These are phyloP conservation scores for Pogonocichla stellata DNA, from an alignment of 2,113 vertebrate species.

Conservation along the genomic window DNA sequence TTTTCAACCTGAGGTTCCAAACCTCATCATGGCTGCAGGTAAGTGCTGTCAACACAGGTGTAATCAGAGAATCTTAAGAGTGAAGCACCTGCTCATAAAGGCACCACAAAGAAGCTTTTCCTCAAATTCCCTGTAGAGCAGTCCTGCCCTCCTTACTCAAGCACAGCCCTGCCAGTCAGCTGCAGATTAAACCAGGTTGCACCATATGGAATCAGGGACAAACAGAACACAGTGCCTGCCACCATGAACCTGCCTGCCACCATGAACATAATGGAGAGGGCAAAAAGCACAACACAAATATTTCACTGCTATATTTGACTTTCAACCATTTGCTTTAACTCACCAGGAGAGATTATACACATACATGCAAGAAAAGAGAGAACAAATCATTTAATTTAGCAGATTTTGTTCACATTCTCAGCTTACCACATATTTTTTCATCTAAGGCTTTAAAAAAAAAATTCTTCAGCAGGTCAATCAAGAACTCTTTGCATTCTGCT, in stretches of 20 bases:
- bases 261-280: not conserved
- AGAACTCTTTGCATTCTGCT: not conserved
- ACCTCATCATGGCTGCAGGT: not conserved
- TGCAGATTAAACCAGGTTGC: not conserved
- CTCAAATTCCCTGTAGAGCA: not conserved
- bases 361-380: not conserved
- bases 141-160: not conserved
- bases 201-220: accelerated
- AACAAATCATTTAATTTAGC: not conserved
- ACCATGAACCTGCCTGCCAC: not conserved
- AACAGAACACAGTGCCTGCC: accelerated
- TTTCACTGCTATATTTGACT: not conserved
- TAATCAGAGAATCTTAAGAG: not conserved
- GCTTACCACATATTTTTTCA: not conserved
- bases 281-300: not conserved
- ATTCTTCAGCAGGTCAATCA: not conserved
- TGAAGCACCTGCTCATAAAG: not conserved
- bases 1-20: not conserved
- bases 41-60: not conserved
- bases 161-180: not conserved
- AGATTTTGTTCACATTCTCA: not conserved
- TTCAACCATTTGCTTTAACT: not conserved
- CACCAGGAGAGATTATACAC: not conserved
- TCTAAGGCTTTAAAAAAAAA: not conserved
- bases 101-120: not conserved